A percentile compares a stretch with the other conserved stretches of the same genome.
Evolutionary conservation across 2,113 vertebrate genomes (phyloP).

Genomic region (Salvelinus alpinus): DNA sequence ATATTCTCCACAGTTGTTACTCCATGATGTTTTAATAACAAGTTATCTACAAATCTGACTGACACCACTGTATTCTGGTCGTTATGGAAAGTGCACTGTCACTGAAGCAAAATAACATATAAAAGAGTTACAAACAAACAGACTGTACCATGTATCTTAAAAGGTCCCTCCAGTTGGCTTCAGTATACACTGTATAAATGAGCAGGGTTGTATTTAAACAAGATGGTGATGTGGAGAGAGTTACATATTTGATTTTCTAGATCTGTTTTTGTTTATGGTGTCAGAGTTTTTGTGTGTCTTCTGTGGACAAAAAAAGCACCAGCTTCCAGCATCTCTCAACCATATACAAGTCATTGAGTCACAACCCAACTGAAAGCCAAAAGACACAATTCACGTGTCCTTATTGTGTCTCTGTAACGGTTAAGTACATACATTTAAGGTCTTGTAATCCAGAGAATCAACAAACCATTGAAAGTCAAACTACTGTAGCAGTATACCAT

Average conservation of each 20-base stretch:
- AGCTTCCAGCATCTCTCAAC: conserved; percentile 23
- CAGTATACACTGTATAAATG: conserved; percentile 64
- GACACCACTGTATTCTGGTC: conserved; percentile 89
- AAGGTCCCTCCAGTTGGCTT: conserved; percentile 82
- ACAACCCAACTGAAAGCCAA: conserved; percentile 44
- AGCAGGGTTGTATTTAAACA: conserved; percentile 61
- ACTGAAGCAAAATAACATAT: conserved; percentile 93
- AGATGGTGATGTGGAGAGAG: conserved; percentile 44
- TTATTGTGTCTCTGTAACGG: conserved; percentile 38
- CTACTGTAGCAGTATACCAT: conserved; percentile 20
- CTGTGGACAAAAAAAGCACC: background rate
- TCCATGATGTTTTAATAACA: conserved; percentile 92
- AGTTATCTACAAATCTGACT: conserved; percentile 96
- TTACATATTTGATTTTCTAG: conserved; percentile 46
- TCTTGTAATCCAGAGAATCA: conserved; percentile 45
- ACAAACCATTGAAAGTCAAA: conserved; percentile 29
- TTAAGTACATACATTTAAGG: conserved; percentile 34
- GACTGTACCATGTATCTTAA: conserved; percentile 79
- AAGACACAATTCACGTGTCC: conserved; percentile 40
- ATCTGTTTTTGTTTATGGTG: conserved; percentile 30
- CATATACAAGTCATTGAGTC: background rate
- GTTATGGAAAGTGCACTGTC: conserved; percentile 92
- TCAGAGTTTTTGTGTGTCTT: conserved; percentile 15
- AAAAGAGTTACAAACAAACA: conserved; percentile 98
- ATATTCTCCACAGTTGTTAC: conserved; percentile 49